A percentile compares a stretch with the other conserved stretches of the same genome.
Conservation (phyloP, 2,113 vertebrate species). For the Tricholaema leucomelas region DNA sequence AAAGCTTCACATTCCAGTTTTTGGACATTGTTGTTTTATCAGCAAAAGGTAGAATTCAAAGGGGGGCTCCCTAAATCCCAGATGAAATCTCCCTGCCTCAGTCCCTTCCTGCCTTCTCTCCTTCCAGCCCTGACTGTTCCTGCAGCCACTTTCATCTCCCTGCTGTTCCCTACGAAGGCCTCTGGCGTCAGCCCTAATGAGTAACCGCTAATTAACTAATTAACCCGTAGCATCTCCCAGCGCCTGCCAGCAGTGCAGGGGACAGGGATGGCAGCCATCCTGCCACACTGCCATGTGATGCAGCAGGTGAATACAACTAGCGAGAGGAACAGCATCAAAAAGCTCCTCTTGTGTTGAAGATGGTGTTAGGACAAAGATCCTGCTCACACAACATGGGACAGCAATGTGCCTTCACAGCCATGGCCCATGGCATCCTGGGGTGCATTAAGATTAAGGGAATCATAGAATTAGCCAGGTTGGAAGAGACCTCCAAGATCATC, state of each 20-base stretch:
- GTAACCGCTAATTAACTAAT: constrained; percentile 2
- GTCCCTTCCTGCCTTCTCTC: background rate
- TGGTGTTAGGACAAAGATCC: background rate
- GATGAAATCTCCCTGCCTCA: accelerated
- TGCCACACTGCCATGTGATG: accelerated
- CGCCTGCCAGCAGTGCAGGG: accelerated
- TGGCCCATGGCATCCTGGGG: too few relatives aligned
- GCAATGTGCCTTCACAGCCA: too few relatives aligned
- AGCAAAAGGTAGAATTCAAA: background rate
- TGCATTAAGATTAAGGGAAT: too few relatives aligned
- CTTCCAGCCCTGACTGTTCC: accelerated
- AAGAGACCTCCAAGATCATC: too few relatives aligned
- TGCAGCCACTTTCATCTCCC: background rate
- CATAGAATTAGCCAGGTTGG: too few relatives aligned
- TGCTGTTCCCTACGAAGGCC: background rate
- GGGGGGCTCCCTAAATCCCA: background rate
- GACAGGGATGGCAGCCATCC: background rate
- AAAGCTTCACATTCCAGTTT: background rate
- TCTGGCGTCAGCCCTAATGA: background rate
- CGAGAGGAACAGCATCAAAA: background rate
- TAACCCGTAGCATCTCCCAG: background rate
- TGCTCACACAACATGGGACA: background rate
- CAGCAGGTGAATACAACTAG: accelerated
- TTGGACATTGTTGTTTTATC: background rate
- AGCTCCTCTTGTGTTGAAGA: accelerated